Evolutionary conservation across 1,140 invertebrate species (phyloP).

Genomic region (Danaus plexippus): DNA sequence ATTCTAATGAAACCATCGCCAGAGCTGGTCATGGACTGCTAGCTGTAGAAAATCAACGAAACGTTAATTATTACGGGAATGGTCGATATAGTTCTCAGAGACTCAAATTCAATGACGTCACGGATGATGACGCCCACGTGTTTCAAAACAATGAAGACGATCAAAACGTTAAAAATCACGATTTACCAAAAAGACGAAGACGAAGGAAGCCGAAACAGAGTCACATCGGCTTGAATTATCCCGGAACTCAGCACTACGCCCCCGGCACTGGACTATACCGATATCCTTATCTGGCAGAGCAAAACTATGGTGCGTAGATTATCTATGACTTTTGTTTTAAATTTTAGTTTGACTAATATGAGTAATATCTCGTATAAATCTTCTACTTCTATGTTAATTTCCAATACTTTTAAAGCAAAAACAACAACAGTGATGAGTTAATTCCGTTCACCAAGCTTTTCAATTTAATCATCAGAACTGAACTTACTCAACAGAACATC

Average conservation of each 20-base stretch:
- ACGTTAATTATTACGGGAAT: not conserved
- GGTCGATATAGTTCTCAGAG: not conserved
- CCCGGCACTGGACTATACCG: not conserved
- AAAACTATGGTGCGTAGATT: conserved; percentile 5
- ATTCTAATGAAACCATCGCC: conserved; percentile 9
- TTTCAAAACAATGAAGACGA: not conserved
- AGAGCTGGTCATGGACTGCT: conserved; percentile 15
- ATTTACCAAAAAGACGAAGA: conserved; percentile 9
- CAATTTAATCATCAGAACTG: no score
- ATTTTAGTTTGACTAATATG: conserved; percentile 1
- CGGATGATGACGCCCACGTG: not conserved
- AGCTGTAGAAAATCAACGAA: conserved; percentile 11
- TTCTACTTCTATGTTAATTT: no score
- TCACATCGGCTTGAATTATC: conserved; percentile 1
- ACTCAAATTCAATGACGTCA: conserved; percentile 8
- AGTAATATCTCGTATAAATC: no score
- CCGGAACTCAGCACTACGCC: not conserved
- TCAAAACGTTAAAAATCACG: conserved; percentile 5
- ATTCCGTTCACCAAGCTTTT: no score
- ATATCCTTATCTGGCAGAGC: conserved; percentile 3
- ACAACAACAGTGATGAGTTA: no score
- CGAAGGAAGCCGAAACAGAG: conserved; percentile 6
- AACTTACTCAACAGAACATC: no score
- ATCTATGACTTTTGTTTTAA: not conserved
- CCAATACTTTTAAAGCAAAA: no score